Base-by-base conservation (phyloP, 2,113 vertebrate genomes). In the Protobothrops flavoviridis region DNA sequence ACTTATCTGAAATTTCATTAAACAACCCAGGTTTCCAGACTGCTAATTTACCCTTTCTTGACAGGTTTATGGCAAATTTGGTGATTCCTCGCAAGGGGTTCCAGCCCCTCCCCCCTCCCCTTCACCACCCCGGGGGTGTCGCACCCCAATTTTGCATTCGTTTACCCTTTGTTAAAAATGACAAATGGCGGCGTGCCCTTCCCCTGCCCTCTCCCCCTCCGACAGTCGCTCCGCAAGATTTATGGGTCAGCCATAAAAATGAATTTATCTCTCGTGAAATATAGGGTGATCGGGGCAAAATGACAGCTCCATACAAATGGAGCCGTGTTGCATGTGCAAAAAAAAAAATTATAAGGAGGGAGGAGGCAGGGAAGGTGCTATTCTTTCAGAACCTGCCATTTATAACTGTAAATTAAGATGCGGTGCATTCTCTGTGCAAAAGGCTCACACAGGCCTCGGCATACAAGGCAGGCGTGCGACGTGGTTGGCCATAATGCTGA, bases 221-320 rank as follows among this genome's bases (percentile, higher is more conserved):
- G 15, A 45, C 90, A 56, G 39, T 20, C 10, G n/a, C 85, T n/a
- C 1, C 1, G 52, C 24, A 56, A 88, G 93, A 91, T 93, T 93
- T 93, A 93, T 93, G 90, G 52, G 26, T 93, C 59, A 11, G 85
- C 89, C 59, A 55, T 64, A 74, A 91, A 90, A 91, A 91, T 93
- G 93, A 93, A 91, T 90, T 85, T 87, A 87, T 87, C 88, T 93
- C 81, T 9, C 20, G 15, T 87, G 89, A 69, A 86, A 61, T 69
- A 64, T 55, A 5, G 50, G 74, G 50, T 4, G 59, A 74, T 33
- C 5, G 39, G 59, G 39, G 13, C 1, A 20, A 56, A 93, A 20
- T 17, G 48, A 55, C 81, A 64, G 89, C 48, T 45, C 56, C 15
- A 9, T 61, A 69, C 48, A 87, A 45, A 91, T 43, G n/a, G 24